Percentiles rank a stretch among this genome's conserved stretches.
Evolutionary conservation across 2,797 vertebrate genomes (phyloP).

Genomic region (Pseudomugil tenellus): DNA sequence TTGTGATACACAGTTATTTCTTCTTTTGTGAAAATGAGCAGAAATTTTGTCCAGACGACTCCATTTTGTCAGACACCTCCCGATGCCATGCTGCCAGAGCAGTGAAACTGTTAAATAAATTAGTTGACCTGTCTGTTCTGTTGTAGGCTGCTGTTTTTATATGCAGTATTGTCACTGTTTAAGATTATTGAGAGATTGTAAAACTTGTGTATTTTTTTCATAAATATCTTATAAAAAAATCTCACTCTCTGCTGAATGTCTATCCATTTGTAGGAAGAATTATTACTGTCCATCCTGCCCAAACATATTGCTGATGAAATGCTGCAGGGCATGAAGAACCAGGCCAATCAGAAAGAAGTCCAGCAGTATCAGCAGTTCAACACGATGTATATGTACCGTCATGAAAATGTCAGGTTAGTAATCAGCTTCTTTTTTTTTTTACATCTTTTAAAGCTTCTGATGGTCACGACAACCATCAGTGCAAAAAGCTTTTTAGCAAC

Average conservation of each 20-base stretch:
- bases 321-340: conserved; percentile 96
- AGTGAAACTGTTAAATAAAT: no score
- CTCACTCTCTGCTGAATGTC: not conserved
- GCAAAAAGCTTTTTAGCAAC: not conserved
- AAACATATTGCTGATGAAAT: conserved; percentile 98
- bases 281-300: conserved; percentile 95
- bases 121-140: no score
- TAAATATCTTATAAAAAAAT: no score
- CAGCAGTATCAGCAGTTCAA: conserved; percentile 93
- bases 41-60: no score
- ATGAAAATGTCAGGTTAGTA: conserved; percentile 94
- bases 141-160: no score
- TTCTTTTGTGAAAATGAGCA: no score
- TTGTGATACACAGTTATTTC: no score
- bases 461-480: not conserved
- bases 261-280: conserved; percentile 85
- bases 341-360: conserved; percentile 89
- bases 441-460: not conserved
- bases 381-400: conserved; percentile 99
- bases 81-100: no score
- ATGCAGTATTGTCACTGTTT: no score
- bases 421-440: not conserved
- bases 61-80: no score
- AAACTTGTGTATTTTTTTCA: no score
- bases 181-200: no score